Evolutionary conservation across 2,113 vertebrate species (phyloP).

Genomic region (Crotalus tigris): DNA sequence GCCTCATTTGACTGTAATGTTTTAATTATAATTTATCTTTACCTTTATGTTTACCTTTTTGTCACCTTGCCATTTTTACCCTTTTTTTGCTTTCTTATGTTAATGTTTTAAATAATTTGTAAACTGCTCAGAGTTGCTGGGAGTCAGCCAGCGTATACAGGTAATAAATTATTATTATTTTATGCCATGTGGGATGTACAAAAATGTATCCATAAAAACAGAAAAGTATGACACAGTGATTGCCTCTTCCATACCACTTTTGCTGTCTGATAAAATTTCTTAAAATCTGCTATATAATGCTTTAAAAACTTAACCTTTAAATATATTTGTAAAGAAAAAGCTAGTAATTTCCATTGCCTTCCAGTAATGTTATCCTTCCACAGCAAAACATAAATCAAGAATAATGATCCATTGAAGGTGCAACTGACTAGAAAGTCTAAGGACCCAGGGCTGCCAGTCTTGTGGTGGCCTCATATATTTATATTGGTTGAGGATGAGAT

Average conservation of each 20-base stretch:
- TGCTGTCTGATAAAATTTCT: neutral
- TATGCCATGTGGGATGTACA: neutral
- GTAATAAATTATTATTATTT: neutral
- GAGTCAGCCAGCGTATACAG: neutral
- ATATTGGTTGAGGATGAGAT: neutral
- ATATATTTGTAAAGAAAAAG: neutral
- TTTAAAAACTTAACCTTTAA: neutral
- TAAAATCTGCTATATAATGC: neutral
- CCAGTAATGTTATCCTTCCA: neutral
- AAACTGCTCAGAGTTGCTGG: neutral
- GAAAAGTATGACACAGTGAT: neutral
- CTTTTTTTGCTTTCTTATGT: neutral
- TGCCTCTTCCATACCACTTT: neutral
- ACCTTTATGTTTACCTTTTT: neutral
- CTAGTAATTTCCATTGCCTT: neutral
- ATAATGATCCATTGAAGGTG: neutral
- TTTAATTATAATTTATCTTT: neutral
- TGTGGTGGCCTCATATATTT: neutral
- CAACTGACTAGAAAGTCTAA: neutral
- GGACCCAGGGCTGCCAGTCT: neutral
- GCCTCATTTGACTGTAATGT: neutral
- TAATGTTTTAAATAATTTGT: neutral
- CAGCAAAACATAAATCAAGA: neutral
- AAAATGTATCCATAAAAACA: neutral
- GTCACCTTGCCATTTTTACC: neutral